Conservation (phyloP, 2,888 invertebrate species). For the Melanargia galathea region DNA sequence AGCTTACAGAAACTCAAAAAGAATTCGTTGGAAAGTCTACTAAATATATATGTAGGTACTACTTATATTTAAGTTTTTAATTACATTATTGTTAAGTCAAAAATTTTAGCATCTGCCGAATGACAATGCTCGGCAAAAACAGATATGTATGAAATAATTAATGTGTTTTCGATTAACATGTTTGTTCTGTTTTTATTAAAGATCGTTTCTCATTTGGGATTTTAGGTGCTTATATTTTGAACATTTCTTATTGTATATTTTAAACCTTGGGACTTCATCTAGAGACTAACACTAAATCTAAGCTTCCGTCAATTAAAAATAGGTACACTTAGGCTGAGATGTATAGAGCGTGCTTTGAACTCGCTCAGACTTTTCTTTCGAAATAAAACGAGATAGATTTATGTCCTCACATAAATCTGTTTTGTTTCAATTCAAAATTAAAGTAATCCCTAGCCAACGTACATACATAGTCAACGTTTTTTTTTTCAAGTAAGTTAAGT, state of each 20-base stretch:
- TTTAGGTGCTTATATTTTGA: not conserved
- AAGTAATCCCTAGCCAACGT: too few species aligned
- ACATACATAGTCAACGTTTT: not conserved
- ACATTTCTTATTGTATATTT: not conserved
- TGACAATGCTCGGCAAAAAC: not conserved
- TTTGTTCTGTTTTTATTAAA: not conserved
- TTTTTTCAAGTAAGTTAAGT: conserved; percentile 1
- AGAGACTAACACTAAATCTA: not conserved
- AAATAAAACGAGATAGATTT: too few species aligned
- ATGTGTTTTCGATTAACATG: not conserved
- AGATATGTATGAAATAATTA: not conserved
- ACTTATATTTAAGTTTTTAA: too few species aligned
- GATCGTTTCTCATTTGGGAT: not conserved
- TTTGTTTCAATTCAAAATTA: too few species aligned
- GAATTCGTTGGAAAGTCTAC: too few species aligned
- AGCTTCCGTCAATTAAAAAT: conserved; percentile 1
- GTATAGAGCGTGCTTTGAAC: too few species aligned
- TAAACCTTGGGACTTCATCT: not conserved
- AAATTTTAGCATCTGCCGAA: not conserved
- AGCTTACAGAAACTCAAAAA: too few species aligned
- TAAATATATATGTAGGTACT: too few species aligned
- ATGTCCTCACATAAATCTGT: too few species aligned
- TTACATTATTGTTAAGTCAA: not conserved
- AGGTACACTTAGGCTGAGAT: not conserved
- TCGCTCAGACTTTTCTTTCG: too few species aligned